A percentile compares a stretch with the other conserved stretches of the same genome.
These are phyloP conservation scores for Maconellicoccus hirsutus DNA, from an alignment of 1,140 invertebrate species.

Conservation along the genomic window DNA sequence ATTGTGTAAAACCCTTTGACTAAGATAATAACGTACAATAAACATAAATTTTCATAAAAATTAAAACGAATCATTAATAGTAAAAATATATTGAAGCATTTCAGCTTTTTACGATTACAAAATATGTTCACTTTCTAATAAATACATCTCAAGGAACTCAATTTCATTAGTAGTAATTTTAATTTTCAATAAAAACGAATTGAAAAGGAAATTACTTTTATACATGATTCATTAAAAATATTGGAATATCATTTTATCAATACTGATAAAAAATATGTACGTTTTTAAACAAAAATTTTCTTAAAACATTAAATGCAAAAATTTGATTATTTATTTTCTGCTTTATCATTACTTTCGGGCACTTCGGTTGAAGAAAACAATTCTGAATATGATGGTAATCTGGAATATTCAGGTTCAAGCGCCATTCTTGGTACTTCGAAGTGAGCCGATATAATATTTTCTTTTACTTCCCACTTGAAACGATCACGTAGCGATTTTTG, in stretches of 20 bases:
- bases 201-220: not conserved
- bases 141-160: not conserved
- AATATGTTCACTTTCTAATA: not conserved
- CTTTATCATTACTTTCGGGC: not conserved
- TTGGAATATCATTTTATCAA: not conserved
- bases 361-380: not conserved
- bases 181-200: not conserved
- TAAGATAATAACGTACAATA: too few relatives aligned
- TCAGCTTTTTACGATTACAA: too few relatives aligned
- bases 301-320: not conserved
- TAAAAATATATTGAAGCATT: too few relatives aligned
- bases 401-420: not conserved
- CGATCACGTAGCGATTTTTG: constrained; percentile 32
- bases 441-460: constrained; percentile 24
- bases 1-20: too few relatives aligned
- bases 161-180: not conserved
- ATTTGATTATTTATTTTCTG: not conserved
- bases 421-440: not conserved
- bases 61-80: not conserved
- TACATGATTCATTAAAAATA: not conserved
- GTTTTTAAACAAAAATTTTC: not conserved
- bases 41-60: too few relatives aligned
- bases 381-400: constrained; percentile 15
- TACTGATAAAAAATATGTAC: not conserved
- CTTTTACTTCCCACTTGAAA: constrained; percentile 28